Conservation (phyloP, 2,797 vertebrate genomes). For the Brotula barbata region DNA sequence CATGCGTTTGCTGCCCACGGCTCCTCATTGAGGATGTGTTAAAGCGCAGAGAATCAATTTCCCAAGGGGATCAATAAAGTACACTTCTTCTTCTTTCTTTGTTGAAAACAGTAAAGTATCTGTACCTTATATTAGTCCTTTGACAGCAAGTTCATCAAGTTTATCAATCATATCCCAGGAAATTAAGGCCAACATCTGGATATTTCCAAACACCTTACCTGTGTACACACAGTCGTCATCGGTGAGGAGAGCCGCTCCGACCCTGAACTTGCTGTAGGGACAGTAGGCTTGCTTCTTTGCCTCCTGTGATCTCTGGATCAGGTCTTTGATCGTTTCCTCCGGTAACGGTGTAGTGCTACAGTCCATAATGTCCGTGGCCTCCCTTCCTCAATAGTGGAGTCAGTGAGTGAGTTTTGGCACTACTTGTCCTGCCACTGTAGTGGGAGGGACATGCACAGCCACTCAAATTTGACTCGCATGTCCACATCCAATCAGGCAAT, state of each 20-base stretch:
- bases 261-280: conserved; percentile 91
- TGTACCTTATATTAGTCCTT: no score
- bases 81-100: no score
- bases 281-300: conserved; percentile 87
- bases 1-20: no score
- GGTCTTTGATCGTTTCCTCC: conserved; percentile 37
- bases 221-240: conserved; percentile 78
- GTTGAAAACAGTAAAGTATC: no score
- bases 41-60: no score
- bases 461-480: conserved; percentile 42
- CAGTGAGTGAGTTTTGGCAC: conserved; percentile 11
- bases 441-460: conserved; percentile 47
- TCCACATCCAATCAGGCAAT: no score
- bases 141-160: no score
- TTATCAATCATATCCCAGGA: neutral
- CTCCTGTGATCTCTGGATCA: conserved; percentile 73
- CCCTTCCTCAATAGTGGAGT: conserved; percentile 7
- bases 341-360: conserved; percentile 16
- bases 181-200: neutral
- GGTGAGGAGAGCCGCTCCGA: conserved; percentile 89
- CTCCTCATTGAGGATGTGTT: no score
- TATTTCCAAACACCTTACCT: conserved; percentile 73
- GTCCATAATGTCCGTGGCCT: conserved; percentile 21
- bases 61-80: no score
- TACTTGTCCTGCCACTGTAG: neutral